Conservation (phyloP, 53 echinoderm and acorn worm genomes). For the Temnopleurus reevesii region DNA sequence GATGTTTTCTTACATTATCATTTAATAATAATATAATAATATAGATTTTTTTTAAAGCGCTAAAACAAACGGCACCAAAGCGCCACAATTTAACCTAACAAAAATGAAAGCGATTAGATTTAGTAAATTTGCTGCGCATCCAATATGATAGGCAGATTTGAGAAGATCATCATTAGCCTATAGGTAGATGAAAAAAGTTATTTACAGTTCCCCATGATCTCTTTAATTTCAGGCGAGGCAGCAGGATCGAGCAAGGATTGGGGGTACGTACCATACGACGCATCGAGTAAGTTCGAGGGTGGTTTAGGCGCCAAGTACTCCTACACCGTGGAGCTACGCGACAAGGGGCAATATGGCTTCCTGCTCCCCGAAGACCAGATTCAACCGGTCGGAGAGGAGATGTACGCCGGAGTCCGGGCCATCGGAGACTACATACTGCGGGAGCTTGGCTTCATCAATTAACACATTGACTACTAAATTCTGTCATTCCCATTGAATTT, state of each 20-base stretch:
- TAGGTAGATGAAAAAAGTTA: background rate
- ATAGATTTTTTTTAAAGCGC: too few species aligned
- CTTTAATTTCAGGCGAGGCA: constrained; percentile 72
- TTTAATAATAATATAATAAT: too few species aligned
- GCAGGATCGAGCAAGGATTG: constrained; percentile 80
- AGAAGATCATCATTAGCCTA: background rate
- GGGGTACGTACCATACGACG: constrained; percentile 68
- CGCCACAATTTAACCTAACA: too few species aligned
- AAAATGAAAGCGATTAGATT: too few species aligned
- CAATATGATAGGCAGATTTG: background rate
- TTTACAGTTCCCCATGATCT: background rate
- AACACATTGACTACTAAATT: too few species aligned
- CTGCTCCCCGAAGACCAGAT: constrained; percentile 80
- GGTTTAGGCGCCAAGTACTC: constrained; percentile 79
- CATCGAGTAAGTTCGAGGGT: background rate
- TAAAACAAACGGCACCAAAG: too few species aligned
- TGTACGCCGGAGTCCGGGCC: constrained; percentile 65
- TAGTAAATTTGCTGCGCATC: too few species aligned
- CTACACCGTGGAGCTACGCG: constrained; percentile 82
- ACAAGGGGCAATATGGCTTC: constrained; percentile 77
- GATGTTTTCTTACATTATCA: too few species aligned
- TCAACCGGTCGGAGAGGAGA: constrained; percentile 71
- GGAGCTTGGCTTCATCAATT: constrained; percentile 40
- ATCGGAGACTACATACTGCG: constrained; percentile 63
- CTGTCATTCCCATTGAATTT: too few species aligned